A percentile compares a stretch with the other conserved stretches of the same genome.
Evolutionary conservation across 2,113 vertebrate species (phyloP).

Genomic region (Vulpes ferrilata): DNA sequence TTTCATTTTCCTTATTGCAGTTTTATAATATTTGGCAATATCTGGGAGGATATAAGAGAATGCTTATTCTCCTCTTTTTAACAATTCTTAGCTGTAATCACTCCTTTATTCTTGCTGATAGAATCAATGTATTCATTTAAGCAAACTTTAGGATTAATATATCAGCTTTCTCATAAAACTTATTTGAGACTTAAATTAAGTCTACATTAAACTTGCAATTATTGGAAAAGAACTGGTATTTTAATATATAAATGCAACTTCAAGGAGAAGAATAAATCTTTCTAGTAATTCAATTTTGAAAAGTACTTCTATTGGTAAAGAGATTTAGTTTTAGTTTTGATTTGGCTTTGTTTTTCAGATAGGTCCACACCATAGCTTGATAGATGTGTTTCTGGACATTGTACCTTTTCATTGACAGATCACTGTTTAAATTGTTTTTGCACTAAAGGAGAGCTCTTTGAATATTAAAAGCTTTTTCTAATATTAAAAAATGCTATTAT

Average conservation of each 20-base stretch:
- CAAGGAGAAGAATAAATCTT: conserved; percentile 11
- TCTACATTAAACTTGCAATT: conserved; percentile 18
- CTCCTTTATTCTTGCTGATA: conserved; percentile 6
- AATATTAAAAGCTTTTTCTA: background rate
- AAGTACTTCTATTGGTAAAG: background rate
- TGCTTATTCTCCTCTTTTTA: conserved; percentile 6
- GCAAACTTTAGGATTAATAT: conserved; percentile 27
- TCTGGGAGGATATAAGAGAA: background rate
- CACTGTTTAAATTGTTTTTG: conserved; percentile 33
- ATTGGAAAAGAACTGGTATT: conserved; percentile 39
- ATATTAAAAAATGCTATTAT: background rate
- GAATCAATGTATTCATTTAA: background rate
- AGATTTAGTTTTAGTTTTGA: background rate
- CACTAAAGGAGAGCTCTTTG: background rate
- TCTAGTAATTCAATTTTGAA: background rate
- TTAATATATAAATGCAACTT: conserved; percentile 34
- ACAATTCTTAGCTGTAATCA: conserved; percentile 43
- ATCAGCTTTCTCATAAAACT: background rate
- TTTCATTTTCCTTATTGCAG: background rate
- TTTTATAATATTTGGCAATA: background rate
- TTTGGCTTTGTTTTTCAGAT: conserved; percentile 23
- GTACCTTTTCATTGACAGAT: background rate
- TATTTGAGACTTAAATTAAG: background rate
- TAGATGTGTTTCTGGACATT: background rate
- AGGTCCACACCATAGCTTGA: background rate